These are phyloP conservation scores for Pyrrhosoma nymphula DNA, from an alignment of 2,888 invertebrate genomes.

Conservation along the genomic window DNA sequence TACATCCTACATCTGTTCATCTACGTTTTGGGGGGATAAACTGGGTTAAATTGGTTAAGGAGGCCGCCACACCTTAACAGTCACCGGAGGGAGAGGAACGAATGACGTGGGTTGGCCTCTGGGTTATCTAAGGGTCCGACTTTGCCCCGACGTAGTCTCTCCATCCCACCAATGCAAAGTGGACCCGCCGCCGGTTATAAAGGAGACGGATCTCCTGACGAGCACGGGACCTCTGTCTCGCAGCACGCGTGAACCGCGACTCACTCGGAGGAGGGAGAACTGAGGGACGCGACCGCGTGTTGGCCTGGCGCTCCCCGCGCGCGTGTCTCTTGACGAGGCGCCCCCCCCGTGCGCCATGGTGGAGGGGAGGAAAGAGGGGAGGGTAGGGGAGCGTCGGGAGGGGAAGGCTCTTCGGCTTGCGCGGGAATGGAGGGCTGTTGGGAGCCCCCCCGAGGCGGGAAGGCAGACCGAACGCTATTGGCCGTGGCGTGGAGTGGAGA, in stretches of 20 bases:
- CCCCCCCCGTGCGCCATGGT: neutral
- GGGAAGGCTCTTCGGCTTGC: neutral
- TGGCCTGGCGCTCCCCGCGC: neutral
- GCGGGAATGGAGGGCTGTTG: neutral
- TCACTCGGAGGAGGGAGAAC: neutral
- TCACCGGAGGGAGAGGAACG: neutral
- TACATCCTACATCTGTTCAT: neutral
- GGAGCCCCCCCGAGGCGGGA: neutral
- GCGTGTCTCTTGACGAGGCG: neutral
- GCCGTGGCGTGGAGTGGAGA: neutral
- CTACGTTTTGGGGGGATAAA: no score
- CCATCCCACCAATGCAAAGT: neutral
- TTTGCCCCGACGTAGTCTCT: neutral
- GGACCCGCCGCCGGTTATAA: neutral
- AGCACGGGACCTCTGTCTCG: no score
- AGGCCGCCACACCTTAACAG: neutral
- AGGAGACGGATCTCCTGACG: neutral
- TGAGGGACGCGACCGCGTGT: neutral
- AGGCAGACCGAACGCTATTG: neutral
- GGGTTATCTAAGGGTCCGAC: neutral
- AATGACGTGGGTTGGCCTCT: neutral
- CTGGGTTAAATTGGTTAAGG: no score
- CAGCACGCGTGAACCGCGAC: no score
- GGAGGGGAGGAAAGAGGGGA: neutral
- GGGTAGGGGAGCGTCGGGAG: neutral